Conservation (phyloP, 2,113 vertebrate species). For the Manacus vitellinus region DNA sequence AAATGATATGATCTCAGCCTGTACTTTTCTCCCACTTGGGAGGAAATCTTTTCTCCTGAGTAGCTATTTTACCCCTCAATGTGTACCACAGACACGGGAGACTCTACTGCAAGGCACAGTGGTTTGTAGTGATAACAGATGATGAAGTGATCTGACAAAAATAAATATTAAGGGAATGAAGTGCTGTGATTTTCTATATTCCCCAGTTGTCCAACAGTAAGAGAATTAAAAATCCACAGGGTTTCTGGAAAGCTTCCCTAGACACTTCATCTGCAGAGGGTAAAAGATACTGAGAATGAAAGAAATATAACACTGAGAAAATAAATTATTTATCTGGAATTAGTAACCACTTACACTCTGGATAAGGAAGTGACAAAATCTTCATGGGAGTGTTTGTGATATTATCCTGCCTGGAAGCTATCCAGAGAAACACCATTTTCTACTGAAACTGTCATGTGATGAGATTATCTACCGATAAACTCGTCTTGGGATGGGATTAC, state of each 20-base stretch:
- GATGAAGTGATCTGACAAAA: conserved; percentile 15
- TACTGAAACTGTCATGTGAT: conserved; percentile 46
- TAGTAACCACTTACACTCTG: conserved; percentile 66
- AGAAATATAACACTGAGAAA: conserved; percentile 40
- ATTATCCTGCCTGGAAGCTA: conserved; percentile 51
- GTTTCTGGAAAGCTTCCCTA: conserved; percentile 55
- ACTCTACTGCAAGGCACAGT: background rate
- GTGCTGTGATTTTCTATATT: background rate
- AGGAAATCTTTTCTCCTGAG: background rate
- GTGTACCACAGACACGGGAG: background rate
- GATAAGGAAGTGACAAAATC: conserved; percentile 68
- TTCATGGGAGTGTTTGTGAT: conserved; percentile 60
- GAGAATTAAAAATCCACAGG: conserved; percentile 11
- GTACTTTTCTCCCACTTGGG: background rate
- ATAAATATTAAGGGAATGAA: conserved; percentile 5
- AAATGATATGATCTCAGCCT: background rate
- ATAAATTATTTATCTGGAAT: conserved; percentile 66
- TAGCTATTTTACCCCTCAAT: background rate
- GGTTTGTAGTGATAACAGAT: background rate
- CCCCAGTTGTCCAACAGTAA: background rate
- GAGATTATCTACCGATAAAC: conserved; percentile 49
- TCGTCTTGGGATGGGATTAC: conserved; percentile 34
- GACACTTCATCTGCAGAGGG: conserved; percentile 34
- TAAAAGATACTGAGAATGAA: conserved; percentile 35
- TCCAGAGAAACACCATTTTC: conserved; percentile 51